Base-by-base conservation (phyloP, 2,113 vertebrate species). In the Chlamydotis undulata region DNA sequence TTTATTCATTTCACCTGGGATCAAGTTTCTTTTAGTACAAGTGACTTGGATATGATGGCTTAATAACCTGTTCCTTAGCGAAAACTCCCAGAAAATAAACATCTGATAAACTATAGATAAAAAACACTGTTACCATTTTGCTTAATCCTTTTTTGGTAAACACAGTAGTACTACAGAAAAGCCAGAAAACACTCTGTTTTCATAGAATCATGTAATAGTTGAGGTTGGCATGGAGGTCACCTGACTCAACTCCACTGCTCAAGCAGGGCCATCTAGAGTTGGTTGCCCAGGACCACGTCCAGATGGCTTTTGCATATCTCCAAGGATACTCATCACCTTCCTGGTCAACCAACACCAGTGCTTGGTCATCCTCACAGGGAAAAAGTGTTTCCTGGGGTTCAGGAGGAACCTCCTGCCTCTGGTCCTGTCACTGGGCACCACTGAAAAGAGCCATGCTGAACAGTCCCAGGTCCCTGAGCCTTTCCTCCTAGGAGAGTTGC, bases 51-150 rank as follows among this genome's bases (percentile, higher is more conserved):
- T 68, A 59, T 69, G n/a, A 96, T 57, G 39, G 60, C 26, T 94
- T 90, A 92, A 68, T 49, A 61, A 19, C 19, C 41, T 90, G 73
- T 78, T 71, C n/a, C 87, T 95, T 88, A 95, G 85, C 65, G 52
- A 93, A 89, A 94, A 35, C 43, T 81, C n/a, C 22, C 39, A 85
- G 69, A 87, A 96, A 94, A 88, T 61, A 91, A 90, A 87, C 28
- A 83, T 19, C 39, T 67, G 68, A 60, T 74, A 90, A 91, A 50
- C 31, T 87, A 55, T 11, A 95, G 70, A 67, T 56, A 83, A 78
- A 93, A 45, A 18, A 23, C 37, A 91, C 76, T 81, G 45, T 60
- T 84, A 75, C 26, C 19, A 73, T 19, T 84, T 64, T 31, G 9
- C 43, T 79, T 21, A 4, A 19, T 43, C 41, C 3, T 9, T 67